Conservation (phyloP, 2,888 invertebrate species). For the Synergus laeviventris region DNA sequence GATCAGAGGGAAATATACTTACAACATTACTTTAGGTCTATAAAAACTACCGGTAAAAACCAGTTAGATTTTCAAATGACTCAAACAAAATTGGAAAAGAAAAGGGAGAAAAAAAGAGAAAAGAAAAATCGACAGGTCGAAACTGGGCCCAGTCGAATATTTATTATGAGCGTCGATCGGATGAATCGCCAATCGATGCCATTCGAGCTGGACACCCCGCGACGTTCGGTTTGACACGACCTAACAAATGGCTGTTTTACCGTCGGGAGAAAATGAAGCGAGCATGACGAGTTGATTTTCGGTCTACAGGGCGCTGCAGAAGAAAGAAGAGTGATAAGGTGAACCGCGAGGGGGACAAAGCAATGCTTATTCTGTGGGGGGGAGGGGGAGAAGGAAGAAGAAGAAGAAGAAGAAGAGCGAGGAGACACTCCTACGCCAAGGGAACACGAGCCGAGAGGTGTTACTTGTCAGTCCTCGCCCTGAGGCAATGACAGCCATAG, state of each 20-base stretch:
- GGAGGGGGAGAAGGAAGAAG: constrained; percentile 42
- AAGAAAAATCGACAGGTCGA: constrained; percentile 46
- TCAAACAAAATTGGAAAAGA: neutral
- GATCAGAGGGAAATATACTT: too few species aligned
- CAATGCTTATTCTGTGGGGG: constrained; percentile 1
- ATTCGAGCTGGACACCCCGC: constrained; percentile 72
- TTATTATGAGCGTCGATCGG: constrained; percentile 65
- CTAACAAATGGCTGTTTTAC: constrained; percentile 76
- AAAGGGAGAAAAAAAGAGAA: constrained; percentile 24
- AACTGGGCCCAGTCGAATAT: constrained; percentile 50
- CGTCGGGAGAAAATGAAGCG: constrained; percentile 75
- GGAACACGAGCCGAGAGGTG: constrained; percentile 73
- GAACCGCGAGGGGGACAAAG: constrained; percentile 45
- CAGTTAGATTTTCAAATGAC: neutral
- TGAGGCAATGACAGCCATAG: constrained; percentile 75
- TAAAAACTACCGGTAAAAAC: neutral
- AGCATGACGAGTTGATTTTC: constrained; percentile 76
- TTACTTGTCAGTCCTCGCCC: constrained; percentile 74
- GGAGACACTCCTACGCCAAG: constrained; percentile 58
- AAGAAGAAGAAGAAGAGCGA: constrained; percentile 41
- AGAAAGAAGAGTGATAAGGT: constrained; percentile 33
- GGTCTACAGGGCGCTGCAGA: constrained; percentile 60
- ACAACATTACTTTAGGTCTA: too few species aligned
- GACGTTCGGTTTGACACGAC: constrained; percentile 72
- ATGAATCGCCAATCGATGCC: constrained; percentile 75